Conservation (phyloP, 1,140 invertebrate species). For the Tigriopus japonicus region DNA sequence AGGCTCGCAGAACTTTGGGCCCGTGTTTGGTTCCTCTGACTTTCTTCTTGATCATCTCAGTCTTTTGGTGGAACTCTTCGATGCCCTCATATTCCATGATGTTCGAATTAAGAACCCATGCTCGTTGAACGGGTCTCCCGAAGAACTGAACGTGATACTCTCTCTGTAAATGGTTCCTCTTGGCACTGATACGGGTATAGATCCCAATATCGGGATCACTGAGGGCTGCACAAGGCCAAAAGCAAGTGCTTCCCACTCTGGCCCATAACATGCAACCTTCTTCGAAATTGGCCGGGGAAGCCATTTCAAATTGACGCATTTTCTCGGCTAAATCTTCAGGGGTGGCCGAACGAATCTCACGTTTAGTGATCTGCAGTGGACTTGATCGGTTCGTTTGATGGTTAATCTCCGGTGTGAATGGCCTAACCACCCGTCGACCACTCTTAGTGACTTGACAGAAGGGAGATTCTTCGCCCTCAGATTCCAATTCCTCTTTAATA, state of each 20-base stretch:
- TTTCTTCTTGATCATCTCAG: neutral
- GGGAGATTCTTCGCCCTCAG: no score
- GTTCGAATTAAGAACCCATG: neutral
- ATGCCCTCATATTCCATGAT: neutral
- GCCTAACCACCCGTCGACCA: no score
- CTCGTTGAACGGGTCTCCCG: neutral
- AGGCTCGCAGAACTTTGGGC: neutral
- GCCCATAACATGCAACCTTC: constrained; percentile 3
- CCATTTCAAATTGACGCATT: neutral
- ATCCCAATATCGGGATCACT: neutral
- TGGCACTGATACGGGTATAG: neutral
- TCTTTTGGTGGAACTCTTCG: neutral
- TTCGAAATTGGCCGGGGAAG: neutral
- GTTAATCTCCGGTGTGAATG: no score
- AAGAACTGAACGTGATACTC: constrained; percentile 9
- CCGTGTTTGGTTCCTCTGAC: neutral
- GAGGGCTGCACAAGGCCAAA: neutral
- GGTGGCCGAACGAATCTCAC: no score
- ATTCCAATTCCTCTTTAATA: no score
- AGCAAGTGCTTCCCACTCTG: neutral
- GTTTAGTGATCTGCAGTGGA: no score
- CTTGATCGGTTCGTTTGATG: no score
- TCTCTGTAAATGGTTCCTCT: neutral
- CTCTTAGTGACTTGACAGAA: no score
- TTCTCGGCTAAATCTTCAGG: no score